These are phyloP conservation scores for Oreohelix idahoensis DNA, from an alignment of 1,140 invertebrate species.

Conservation along the genomic window DNA sequence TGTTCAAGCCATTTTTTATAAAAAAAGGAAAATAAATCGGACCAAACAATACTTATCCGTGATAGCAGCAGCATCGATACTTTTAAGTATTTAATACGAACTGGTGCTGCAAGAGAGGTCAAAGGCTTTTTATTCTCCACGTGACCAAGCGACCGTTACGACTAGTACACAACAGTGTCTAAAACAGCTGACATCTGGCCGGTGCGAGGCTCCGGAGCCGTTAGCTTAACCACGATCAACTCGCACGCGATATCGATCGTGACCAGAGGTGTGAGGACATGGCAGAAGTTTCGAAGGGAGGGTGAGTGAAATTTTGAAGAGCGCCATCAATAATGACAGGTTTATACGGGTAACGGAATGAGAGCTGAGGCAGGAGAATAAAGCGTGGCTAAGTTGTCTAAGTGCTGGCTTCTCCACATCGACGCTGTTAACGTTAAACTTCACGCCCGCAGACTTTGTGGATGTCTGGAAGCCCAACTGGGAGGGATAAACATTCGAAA, in stretches of 20 bases:
- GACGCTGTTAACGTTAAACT: too few species aligned
- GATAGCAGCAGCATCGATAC: background rate
- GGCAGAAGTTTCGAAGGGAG: background rate
- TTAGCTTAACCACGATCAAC: background rate
- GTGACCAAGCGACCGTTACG: background rate
- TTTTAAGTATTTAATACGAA: background rate
- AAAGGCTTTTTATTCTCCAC: background rate
- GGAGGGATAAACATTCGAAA: too few species aligned
- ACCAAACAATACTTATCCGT: too few species aligned
- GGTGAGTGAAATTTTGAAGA: background rate
- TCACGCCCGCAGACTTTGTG: too few species aligned
- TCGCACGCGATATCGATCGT: background rate
- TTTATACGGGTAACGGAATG: too few species aligned
- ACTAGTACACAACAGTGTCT: background rate
- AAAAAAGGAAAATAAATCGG: too few species aligned
- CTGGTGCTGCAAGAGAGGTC: background rate
- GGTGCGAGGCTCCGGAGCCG: background rate
- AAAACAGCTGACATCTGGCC: background rate
- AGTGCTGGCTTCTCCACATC: too few species aligned
- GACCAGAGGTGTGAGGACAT: background rate
- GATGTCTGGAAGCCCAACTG: too few species aligned
- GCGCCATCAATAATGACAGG: too few species aligned
- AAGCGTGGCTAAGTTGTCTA: too few species aligned
- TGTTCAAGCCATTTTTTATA: too few species aligned
- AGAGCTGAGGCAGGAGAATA: too few species aligned